Conservation (phyloP, 2,888 invertebrate species). For the Candidula unifasciata region DNA sequence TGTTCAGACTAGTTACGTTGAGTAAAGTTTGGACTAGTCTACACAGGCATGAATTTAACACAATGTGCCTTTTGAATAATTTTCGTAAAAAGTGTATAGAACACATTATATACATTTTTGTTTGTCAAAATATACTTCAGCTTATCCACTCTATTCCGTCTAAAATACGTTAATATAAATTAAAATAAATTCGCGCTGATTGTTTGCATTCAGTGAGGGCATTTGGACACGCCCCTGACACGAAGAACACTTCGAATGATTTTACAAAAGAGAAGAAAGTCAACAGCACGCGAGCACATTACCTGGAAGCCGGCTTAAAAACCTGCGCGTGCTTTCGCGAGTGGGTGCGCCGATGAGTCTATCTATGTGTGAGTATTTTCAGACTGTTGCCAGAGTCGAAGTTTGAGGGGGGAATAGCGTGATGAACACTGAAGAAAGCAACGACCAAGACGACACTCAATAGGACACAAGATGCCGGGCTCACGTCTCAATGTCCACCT, state of each 20-base stretch:
- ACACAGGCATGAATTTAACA: too few relatives aligned
- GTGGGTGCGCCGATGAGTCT: constrained; percentile 28
- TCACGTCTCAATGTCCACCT: constrained; percentile 72
- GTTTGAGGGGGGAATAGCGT: constrained; percentile 27
- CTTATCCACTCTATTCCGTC: too few relatives aligned
- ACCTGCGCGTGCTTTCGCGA: constrained; percentile 25
- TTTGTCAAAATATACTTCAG: too few relatives aligned
- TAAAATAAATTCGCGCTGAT: too few relatives aligned
- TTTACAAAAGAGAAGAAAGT: constrained; percentile 4
- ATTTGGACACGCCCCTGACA: too few relatives aligned
- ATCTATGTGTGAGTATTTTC: not conserved
- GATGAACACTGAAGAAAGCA: constrained; percentile 4
- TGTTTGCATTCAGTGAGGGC: too few relatives aligned
- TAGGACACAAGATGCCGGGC: constrained; percentile 52
- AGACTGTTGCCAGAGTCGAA: constrained; percentile 26
- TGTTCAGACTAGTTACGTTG: too few relatives aligned
- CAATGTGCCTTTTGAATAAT: too few relatives aligned
- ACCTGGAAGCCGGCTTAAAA: not conserved
- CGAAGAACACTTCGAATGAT: not conserved
- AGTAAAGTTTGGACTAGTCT: too few relatives aligned
- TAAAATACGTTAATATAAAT: too few relatives aligned
- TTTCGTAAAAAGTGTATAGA: too few relatives aligned
- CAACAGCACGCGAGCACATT: constrained; percentile 5
- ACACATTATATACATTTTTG: too few relatives aligned
- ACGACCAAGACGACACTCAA: constrained; percentile 3